phyloP scores from a whole-genome alignment of 2,113 vertebrate species.

The Apistogramma diplotaenia region DNA sequence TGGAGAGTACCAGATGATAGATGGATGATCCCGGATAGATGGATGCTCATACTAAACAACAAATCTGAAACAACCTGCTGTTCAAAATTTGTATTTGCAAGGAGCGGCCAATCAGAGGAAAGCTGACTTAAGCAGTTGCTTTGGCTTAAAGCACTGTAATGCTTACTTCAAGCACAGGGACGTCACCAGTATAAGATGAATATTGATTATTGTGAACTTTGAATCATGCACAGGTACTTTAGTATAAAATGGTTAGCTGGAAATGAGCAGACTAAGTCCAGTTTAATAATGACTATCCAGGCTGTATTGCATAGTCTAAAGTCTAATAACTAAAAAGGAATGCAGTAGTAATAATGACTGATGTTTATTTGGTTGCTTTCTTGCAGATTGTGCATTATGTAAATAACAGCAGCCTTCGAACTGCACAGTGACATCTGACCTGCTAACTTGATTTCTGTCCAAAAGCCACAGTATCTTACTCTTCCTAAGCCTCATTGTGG shows the following conservation, averaged over 20 bases:
- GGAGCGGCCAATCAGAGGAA: not conserved
- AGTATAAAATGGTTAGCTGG: not conserved
- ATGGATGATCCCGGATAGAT: too few species aligned
- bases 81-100: too few species aligned
- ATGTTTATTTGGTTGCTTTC: not conserved
- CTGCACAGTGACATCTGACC: conserved; percentile 29
- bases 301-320: not conserved
- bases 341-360: not conserved
- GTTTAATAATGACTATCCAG: not conserved
- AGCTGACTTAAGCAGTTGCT: not conserved
- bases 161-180: too few species aligned
- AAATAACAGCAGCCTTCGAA: conserved; percentile 20
- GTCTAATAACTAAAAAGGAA: not conserved
- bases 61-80: not conserved
- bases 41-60: too few species aligned
- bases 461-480: conserved; percentile 36
- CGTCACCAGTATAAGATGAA: too few species aligned
- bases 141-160: too few species aligned
- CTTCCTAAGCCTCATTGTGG: conserved; percentile 47
- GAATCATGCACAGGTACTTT: not conserved
- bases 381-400: conserved; percentile 18
- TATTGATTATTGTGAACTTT: not conserved
- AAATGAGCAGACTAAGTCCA: not conserved
- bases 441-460: conserved; percentile 40
- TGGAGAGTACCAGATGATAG: too few species aligned